Evolutionary conservation across 1,140 invertebrate genomes (phyloP).

Genomic region (Drosophila fuyamai): DNA sequence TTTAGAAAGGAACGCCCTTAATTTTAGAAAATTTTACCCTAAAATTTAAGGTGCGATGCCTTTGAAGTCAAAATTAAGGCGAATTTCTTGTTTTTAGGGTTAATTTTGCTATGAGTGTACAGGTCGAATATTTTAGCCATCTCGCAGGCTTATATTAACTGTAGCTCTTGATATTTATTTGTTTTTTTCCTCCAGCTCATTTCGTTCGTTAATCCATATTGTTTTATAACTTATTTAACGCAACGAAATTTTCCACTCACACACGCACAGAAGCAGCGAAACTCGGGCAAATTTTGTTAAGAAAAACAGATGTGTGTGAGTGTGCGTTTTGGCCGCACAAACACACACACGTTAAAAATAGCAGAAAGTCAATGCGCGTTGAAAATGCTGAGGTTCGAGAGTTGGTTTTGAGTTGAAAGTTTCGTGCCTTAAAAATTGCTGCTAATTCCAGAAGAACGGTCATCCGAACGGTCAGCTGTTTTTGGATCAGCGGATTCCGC

Average conservation of each 20-base stretch:
- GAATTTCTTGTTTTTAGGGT: too few relatives aligned
- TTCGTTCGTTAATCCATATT: constrained; percentile 41
- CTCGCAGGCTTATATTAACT: neutral
- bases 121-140: neutral
- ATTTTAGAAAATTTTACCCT: too few relatives aligned
- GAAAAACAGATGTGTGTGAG: constrained; percentile 49
- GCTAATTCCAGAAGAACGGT: constrained; percentile 54
- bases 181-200: neutral
- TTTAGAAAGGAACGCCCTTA: too few relatives aligned
- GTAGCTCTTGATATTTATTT: constrained; percentile 6
- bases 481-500: constrained; percentile 18
- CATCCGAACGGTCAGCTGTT: constrained; percentile 25
- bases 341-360: constrained; percentile 74
- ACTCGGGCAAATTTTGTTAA: constrained; percentile 65
- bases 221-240: constrained; percentile 78
- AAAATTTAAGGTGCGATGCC: too few relatives aligned
- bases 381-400: constrained; percentile 43
- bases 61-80: too few relatives aligned
- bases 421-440: constrained; percentile 65
- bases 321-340: constrained; percentile 36
- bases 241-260: constrained; percentile 69
- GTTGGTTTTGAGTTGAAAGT: constrained; percentile 21
- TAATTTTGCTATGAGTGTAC: too few relatives aligned
- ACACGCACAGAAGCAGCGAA: constrained; percentile 38
- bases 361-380: constrained; percentile 49